phyloP scores from a whole-genome alignment of 1,140 invertebrate genomes.

The Myzus persicae region DNA sequence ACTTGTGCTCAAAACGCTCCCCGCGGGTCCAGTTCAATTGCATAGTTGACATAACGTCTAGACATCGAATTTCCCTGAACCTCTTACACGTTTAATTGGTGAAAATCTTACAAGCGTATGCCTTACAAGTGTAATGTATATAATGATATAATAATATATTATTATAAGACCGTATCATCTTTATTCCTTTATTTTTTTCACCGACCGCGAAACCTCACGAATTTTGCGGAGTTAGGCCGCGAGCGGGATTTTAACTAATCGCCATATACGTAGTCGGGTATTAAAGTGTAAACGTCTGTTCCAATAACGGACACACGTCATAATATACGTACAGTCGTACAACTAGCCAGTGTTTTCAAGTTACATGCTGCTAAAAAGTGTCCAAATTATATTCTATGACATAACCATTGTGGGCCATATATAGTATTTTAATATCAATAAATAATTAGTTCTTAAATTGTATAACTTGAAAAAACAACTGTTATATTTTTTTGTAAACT shows the following conservation, averaged over 20 bases:
- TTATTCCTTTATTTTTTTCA: background rate
- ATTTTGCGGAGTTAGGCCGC: background rate
- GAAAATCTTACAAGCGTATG: conserved; percentile 42
- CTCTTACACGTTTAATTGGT: background rate
- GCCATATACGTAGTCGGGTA: background rate
- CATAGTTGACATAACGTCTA: background rate
- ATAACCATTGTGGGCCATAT: background rate
- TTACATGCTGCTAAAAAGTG: background rate
- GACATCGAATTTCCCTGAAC: background rate
- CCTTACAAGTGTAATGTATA: background rate
- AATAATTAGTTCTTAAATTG: background rate
- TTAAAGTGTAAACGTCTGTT: conserved; percentile 27
- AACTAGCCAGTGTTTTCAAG: background rate
- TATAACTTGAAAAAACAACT: background rate
- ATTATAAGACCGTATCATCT: background rate
- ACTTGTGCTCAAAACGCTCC: background rate
- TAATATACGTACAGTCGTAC: background rate
- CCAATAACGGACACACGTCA: background rate
- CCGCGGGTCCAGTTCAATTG: background rate
- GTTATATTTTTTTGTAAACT: background rate
- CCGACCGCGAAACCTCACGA: conserved; percentile 35
- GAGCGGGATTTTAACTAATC: background rate
- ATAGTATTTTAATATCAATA: no score
- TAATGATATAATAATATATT: background rate
- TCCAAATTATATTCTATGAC: background rate